These are phyloP conservation scores for Borostomias antarcticus DNA, from an alignment of 2,797 vertebrate species.

Conservation along the genomic window DNA sequence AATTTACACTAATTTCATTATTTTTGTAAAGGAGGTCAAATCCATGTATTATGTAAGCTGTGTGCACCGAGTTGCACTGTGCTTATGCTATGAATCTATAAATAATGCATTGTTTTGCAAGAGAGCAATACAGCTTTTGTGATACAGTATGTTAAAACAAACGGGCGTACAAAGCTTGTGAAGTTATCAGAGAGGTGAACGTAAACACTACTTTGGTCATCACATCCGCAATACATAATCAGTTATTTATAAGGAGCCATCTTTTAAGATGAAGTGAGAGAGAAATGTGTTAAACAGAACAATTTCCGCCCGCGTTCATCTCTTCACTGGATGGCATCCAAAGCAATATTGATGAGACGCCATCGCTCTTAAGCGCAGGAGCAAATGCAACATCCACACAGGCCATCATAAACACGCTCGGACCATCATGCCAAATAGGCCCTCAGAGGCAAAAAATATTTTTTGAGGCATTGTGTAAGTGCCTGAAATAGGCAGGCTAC, in stretches of 20 bases:
- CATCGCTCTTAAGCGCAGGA: neutral
- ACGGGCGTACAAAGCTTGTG: neutral
- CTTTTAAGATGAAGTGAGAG: neutral
- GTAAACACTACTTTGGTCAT: neutral
- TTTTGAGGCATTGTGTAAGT: neutral
- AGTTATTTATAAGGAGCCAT: neutral
- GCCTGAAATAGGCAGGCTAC: neutral
- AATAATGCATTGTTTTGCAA: neutral
- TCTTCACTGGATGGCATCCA: conserved; percentile 9
- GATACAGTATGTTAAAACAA: neutral
- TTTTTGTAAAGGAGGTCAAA: neutral
- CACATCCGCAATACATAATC: neutral
- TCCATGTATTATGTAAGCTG: neutral
- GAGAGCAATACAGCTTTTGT: neutral
- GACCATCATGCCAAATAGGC: neutral
- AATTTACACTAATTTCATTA: neutral
- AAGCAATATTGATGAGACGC: neutral
- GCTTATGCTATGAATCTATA: neutral
- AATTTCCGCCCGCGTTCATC: neutral
- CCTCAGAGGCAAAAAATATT: neutral
- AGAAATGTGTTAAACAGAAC: neutral
- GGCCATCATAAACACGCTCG: neutral
- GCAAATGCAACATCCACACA: neutral
- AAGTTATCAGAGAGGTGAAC: neutral
- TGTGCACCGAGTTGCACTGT: neutral